Evolutionary conservation across 2,797 vertebrate genomes (phyloP).

Genomic region (Hoplostethus mediterraneus): DNA sequence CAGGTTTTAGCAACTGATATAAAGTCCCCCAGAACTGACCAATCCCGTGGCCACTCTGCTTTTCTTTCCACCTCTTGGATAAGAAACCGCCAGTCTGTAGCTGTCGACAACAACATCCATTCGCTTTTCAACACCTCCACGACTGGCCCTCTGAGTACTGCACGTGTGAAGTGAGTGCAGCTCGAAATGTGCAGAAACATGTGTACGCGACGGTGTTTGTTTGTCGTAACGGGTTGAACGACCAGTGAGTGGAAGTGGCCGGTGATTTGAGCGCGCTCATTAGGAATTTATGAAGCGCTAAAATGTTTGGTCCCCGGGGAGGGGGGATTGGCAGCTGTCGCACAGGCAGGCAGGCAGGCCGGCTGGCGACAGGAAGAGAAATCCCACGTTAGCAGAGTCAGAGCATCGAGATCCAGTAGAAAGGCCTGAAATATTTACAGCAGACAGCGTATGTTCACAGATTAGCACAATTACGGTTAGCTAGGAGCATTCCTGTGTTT

Average conservation of each 20-base stretch:
- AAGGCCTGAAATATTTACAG: constrained; percentile 52
- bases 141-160: constrained; percentile 63
- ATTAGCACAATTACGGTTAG: neutral
- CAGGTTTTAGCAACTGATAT: constrained; percentile 44
- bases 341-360: constrained; percentile 39
- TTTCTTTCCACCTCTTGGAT: constrained; percentile 23
- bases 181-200: constrained; percentile 74
- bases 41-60: constrained; percentile 8
- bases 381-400: constrained; percentile 31
- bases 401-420: constrained; percentile 32
- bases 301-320: constrained; percentile 80
- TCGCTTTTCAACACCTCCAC: constrained; percentile 69
- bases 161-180: constrained; percentile 77
- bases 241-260: constrained; percentile 76
- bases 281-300: constrained; percentile 85
- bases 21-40: neutral
- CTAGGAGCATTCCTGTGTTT: neutral
- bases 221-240: constrained; percentile 76
- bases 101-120: constrained; percentile 60
- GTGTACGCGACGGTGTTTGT: constrained; percentile 75
- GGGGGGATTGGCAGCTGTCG: constrained; percentile 82
- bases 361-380: constrained; percentile 55
- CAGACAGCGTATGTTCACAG: constrained; percentile 4
- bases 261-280: constrained; percentile 80
- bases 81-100: constrained; percentile 34